phyloP scores from a whole-genome alignment of 2,113 vertebrate species.

The Centropristis striata region DNA sequence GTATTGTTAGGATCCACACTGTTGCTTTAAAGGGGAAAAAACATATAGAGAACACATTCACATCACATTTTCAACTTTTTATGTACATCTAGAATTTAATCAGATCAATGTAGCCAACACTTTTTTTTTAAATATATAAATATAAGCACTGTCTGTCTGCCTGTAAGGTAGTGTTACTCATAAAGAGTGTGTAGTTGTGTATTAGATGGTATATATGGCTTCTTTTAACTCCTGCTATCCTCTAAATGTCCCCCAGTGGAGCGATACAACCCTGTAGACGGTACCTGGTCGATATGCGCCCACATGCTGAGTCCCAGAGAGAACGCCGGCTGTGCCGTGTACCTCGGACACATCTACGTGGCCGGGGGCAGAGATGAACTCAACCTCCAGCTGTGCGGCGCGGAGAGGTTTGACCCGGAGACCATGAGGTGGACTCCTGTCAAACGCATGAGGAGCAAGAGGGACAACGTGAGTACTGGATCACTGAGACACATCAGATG shows the following conservation, averaged over 20 bases:
- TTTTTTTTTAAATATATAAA: slow-evolving; percentile 22
- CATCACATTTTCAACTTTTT: background rate
- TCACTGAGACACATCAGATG: background rate
- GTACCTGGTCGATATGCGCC: slow-evolving; percentile 71
- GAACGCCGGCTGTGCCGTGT: slow-evolving; percentile 71
- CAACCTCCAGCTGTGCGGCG: slow-evolving; percentile 69
- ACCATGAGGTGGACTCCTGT: slow-evolving; percentile 72
- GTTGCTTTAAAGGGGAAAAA: no score
- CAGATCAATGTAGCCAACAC: background rate
- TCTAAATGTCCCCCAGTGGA: slow-evolving; percentile 76
- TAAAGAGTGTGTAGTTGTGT: slow-evolving; percentile 5
- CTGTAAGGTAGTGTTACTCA: slow-evolving; percentile 30
- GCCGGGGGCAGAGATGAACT: slow-evolving; percentile 78
- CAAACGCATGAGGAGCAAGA: slow-evolving; percentile 76
- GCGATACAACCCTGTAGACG: slow-evolving; percentile 74
- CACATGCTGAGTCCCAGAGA: slow-evolving; percentile 76
- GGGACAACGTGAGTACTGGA: slow-evolving; percentile 67
- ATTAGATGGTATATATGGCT: slow-evolving; percentile 18
- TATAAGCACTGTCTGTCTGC: slow-evolving; percentile 9
- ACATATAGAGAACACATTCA: background rate
- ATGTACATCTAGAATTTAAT: background rate
- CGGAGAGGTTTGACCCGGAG: slow-evolving; percentile 76
- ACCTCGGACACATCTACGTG: slow-evolving; percentile 76
- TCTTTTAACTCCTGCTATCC: slow-evolving; percentile 29
- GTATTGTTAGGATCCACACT: no score